Conservation (phyloP, 1,140 invertebrate genomes). For the Sycobia sp. region DNA sequence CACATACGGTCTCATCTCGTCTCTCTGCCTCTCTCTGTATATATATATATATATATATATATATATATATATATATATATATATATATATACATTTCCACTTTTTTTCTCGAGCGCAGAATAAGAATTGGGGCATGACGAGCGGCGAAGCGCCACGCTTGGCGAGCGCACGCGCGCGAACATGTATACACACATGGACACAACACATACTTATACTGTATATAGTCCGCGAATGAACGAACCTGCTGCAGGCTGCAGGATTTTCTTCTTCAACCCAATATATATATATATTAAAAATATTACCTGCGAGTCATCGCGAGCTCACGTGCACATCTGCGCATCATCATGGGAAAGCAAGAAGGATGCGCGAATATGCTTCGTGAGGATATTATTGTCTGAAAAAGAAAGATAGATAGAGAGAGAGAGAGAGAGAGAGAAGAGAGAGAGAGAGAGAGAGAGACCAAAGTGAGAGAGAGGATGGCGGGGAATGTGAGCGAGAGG, state of each 20-base stretch:
- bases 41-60: too few relatives aligned
- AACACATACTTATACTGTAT: too few relatives aligned
- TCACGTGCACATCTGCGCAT: background rate
- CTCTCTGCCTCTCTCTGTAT: background rate
- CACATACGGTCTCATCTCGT: background rate
- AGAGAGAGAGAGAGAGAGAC: background rate
- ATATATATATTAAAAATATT: too few relatives aligned
- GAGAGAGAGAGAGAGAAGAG: too few relatives aligned
- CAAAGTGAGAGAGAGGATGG: too few relatives aligned
- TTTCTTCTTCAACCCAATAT: constrained; percentile 31
- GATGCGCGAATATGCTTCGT: background rate
- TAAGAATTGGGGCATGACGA: constrained; percentile 49
- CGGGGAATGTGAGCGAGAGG: too few relatives aligned
- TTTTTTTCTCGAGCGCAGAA: constrained; percentile 29
- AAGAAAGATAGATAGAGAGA: too few relatives aligned
- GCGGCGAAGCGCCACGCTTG: constrained; percentile 43
- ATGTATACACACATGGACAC: too few relatives aligned
- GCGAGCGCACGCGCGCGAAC: too few relatives aligned
- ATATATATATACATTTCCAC: too few relatives aligned
- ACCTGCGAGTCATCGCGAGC: background rate
- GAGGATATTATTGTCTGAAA: background rate
- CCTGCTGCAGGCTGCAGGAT: background rate
- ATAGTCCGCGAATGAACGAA: constrained; percentile 19
- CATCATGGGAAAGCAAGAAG: constrained; percentile 1
- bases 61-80: too few relatives aligned